phyloP scores from a whole-genome alignment of 2,888 invertebrate genomes.

The Hypomecis atomaria region DNA sequence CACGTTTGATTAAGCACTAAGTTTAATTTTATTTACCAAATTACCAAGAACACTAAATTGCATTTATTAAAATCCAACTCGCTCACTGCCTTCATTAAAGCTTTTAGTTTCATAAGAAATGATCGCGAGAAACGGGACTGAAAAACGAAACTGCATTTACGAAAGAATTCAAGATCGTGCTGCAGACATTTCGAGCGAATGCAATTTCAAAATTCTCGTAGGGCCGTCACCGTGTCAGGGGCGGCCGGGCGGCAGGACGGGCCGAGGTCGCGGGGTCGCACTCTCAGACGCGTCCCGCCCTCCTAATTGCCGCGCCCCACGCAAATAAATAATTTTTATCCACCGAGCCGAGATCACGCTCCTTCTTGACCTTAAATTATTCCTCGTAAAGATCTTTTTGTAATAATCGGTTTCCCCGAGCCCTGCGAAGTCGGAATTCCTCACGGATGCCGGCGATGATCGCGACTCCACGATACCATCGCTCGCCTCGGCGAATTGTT shows the following conservation, averaged over 20 bases:
- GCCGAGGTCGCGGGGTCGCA: constrained; percentile 77
- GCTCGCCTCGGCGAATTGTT: constrained; percentile 74
- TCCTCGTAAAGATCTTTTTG: constrained; percentile 71
- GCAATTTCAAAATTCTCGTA: constrained; percentile 68
- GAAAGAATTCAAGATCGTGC: constrained; percentile 65
- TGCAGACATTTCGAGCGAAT: constrained; percentile 52
- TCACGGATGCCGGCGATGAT: constrained; percentile 53
- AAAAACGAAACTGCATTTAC: constrained; percentile 42
- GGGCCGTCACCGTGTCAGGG: constrained; percentile 63
- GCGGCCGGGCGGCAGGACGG: constrained; percentile 44
- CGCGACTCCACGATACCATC: constrained; percentile 63
- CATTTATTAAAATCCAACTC: no score
- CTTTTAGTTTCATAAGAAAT: constrained; percentile 7
- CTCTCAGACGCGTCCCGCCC: constrained; percentile 79
- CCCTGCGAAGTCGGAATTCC: constrained; percentile 30
- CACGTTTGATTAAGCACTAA: no score
- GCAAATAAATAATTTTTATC: constrained; percentile 84
- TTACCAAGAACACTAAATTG: no score
- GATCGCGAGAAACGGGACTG: constrained; percentile 3
- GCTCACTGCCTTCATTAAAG: background rate
- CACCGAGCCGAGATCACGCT: constrained; percentile 72
- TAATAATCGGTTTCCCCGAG: constrained; percentile 70
- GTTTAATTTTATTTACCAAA: no score
- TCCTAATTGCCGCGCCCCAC: constrained; percentile 83
- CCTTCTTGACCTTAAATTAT: constrained; percentile 80